phyloP scores from a whole-genome alignment of 2,797 vertebrate species.

The Propithecus deckenii region DNA sequence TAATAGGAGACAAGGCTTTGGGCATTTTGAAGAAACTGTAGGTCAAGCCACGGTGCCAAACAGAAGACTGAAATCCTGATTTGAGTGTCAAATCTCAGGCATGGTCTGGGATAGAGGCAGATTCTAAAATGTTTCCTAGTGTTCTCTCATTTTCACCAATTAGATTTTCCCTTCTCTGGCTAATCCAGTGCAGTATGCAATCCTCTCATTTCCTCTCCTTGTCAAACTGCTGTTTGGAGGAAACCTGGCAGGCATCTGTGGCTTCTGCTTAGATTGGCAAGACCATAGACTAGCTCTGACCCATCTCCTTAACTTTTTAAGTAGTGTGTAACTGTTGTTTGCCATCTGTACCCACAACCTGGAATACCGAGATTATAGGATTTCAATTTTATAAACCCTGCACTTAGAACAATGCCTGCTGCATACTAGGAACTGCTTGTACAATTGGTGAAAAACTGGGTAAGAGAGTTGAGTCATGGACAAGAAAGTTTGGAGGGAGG shows the following conservation, averaged over 20 bases:
- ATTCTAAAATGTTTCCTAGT: background rate
- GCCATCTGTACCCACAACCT: background rate
- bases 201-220: background rate
- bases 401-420: background rate
- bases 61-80: background rate
- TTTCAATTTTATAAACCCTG: background rate
- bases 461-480: background rate
- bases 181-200: background rate
- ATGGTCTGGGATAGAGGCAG: slow-evolving; percentile 5
- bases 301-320: background rate
- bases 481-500: background rate
- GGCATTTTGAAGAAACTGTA: slow-evolving; percentile 42
- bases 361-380: background rate
- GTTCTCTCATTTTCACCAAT: background rate
- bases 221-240: background rate
- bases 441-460: background rate
- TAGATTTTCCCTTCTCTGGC: background rate
- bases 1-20: slow-evolving; percentile 50
- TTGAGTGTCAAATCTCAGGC: slow-evolving; percentile 3
- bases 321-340: background rate
- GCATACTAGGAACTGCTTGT: background rate
- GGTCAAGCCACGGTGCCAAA: background rate
- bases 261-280: background rate
- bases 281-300: background rate
- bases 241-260: background rate